These are phyloP conservation scores for Andrena praecox DNA, from an alignment of 2,888 invertebrate genomes.

Conservation along the genomic window DNA sequence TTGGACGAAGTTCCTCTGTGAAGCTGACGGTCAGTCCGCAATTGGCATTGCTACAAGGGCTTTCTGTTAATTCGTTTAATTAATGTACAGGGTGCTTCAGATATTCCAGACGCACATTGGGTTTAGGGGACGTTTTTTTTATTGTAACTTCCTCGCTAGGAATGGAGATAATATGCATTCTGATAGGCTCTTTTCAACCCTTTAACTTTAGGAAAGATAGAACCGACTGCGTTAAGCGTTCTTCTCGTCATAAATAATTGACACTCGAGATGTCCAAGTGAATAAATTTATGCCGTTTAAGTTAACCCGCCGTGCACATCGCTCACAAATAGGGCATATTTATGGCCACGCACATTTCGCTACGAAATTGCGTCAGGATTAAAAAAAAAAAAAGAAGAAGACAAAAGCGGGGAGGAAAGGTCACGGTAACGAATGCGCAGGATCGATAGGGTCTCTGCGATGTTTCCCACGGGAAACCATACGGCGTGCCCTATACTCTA, in stretches of 20 bases:
- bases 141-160: too few species aligned
- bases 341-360: conserved; percentile 5
- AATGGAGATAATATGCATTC: too few species aligned
- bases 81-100: neutral
- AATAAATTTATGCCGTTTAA: too few species aligned
- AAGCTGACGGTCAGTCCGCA: neutral
- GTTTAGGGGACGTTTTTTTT: too few species aligned
- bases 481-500: conserved; percentile 67
- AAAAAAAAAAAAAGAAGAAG: neutral
- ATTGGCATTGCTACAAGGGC: neutral
- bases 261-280: too few species aligned
- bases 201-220: too few species aligned
- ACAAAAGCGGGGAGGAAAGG: conserved; percentile 24
- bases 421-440: conserved; percentile 46
- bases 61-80: neutral
- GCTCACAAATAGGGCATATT: neutral
- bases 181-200: too few species aligned
- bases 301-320: neutral
- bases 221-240: neutral
- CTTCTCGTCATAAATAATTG: too few species aligned
- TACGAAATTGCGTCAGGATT: conserved; percentile 13
- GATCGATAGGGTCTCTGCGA: conserved; percentile 74
- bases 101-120: neutral
- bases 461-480: conserved; percentile 83
- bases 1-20: neutral